Conservation (phyloP, 2,888 invertebrate species). For the Phengaris arion region DNA sequence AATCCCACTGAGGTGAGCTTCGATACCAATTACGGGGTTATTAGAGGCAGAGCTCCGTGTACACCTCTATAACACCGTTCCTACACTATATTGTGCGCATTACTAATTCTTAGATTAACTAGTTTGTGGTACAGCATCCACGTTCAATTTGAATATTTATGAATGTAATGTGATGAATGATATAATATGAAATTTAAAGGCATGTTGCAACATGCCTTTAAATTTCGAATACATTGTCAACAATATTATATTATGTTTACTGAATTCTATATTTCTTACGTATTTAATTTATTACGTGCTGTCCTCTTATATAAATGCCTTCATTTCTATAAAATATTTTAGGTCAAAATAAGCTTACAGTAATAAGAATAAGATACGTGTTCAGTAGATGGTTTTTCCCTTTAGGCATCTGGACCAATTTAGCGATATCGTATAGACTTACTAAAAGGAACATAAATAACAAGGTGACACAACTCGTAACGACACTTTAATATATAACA, state of each 20-base stretch:
- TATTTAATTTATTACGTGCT: too few relatives aligned
- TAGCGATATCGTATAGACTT: not conserved
- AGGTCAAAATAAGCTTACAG: too few relatives aligned
- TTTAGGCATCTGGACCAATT: not conserved
- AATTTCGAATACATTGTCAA: not conserved
- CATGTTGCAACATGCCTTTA: not conserved
- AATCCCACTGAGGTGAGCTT: conserved; percentile 77
- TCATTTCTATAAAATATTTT: too few relatives aligned
- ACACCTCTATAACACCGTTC: conserved; percentile 49
- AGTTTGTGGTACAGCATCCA: conserved; percentile 6
- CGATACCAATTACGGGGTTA: conserved; percentile 79
- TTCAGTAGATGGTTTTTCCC: not conserved
- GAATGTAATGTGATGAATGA: too few relatives aligned
- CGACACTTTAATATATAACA: conserved; percentile 28
- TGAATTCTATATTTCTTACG: too few relatives aligned
- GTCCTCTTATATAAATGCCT: too few relatives aligned
- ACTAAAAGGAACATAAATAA: conserved; percentile 12
- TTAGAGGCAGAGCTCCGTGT: conserved; percentile 69
- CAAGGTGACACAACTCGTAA: conserved; percentile 17
- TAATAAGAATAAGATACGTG: too few relatives aligned
- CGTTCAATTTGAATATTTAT: conserved; percentile 15
- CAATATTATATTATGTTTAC: not conserved
- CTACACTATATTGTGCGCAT: conserved; percentile 37
- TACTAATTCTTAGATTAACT: conserved; percentile 34
- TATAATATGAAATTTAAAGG: too few relatives aligned